Evolutionary conservation across 2,797 vertebrate species (phyloP).

Genomic region (Todus mexicanus): DNA sequence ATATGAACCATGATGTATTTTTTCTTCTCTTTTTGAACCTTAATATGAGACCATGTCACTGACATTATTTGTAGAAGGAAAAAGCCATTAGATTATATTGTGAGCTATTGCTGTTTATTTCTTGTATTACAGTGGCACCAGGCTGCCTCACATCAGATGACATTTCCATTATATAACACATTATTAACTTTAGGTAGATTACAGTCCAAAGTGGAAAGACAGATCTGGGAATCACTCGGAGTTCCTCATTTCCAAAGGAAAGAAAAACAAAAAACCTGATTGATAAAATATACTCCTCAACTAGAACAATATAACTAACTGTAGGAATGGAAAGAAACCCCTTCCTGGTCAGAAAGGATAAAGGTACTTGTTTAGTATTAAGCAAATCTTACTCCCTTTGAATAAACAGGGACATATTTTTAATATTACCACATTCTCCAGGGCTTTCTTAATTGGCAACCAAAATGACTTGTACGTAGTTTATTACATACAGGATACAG

Average conservation of each 20-base stretch:
- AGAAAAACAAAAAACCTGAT: not conserved
- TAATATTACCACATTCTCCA: not conserved
- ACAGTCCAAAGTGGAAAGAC: not conserved
- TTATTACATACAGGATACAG: not conserved
- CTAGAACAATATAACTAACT: not conserved
- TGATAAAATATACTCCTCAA: not conserved
- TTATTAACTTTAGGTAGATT: not conserved
- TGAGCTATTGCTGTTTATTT: constrained; percentile 10
- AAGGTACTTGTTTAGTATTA: not conserved
- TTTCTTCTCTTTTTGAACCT: not conserved
- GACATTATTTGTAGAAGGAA: constrained; percentile 7
- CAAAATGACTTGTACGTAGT: not conserved
- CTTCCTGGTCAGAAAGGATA: not conserved
- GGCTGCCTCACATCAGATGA: constrained; percentile 19
- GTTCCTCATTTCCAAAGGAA: not conserved
- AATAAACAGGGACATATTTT: not conserved
- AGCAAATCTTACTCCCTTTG: not conserved
- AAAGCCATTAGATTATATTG: not conserved
- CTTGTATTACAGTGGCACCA: constrained; percentile 24
- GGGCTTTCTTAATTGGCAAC: not conserved
- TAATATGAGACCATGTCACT: not conserved
- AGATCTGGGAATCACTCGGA: not conserved
- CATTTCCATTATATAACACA: not conserved
- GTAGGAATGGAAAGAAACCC: not conserved
- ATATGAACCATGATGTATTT: not conserved